Conservation (phyloP, 2,113 vertebrate genomes). For the Lepus americanus region DNA sequence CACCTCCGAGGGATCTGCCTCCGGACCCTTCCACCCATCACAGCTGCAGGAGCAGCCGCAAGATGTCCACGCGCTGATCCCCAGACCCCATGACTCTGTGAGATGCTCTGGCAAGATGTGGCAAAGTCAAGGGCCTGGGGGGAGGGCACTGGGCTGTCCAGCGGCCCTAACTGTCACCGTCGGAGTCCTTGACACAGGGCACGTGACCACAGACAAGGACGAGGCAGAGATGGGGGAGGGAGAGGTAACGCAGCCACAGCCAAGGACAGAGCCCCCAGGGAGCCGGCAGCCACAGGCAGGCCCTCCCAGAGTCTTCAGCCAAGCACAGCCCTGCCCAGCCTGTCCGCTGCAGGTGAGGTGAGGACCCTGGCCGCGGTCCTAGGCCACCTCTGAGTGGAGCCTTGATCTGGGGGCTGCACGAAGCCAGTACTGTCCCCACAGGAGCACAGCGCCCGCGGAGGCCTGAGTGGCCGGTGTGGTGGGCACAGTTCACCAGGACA, state of each 20-base stretch:
- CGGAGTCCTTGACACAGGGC: neutral
- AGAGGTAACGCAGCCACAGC: neutral
- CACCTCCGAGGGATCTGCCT: neutral
- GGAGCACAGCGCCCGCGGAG: neutral
- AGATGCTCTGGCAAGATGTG: neutral
- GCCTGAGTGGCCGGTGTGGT: neutral
- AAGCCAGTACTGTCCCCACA: neutral
- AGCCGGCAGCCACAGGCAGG: neutral
- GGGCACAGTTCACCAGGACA: no score
- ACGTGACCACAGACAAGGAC: neutral
- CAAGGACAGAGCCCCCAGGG: neutral
- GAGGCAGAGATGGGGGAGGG: neutral
- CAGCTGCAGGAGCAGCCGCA: neutral
- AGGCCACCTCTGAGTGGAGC: neutral
- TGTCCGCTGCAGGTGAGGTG: no score
- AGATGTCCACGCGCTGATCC: neutral
- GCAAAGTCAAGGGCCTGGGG: neutral
- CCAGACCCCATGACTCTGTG: neutral
- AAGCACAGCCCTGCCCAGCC: neutral
- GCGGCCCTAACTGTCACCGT: no score
- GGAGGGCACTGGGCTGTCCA: no score
- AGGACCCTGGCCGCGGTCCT: neutral
- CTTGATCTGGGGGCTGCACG: neutral
- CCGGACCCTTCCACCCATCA: neutral
- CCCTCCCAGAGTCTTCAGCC: neutral